Evolutionary conservation across 2,797 vertebrate species (phyloP).

Genomic region (Amblyraja radiata): DNA sequence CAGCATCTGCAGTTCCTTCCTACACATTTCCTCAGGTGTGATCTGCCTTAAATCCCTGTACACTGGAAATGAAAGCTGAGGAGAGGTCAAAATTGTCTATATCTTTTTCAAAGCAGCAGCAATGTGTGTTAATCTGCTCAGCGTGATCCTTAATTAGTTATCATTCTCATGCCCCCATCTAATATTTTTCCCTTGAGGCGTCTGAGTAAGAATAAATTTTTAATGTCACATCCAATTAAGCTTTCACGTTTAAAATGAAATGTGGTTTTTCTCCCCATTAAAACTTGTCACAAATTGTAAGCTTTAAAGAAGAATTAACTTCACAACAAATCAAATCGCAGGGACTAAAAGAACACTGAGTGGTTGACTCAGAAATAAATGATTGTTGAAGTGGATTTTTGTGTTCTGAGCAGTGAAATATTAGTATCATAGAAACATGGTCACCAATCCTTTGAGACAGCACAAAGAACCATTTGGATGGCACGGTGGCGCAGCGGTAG

Average conservation of each 20-base stretch:
- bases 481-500: no score
- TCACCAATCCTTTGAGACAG: neutral
- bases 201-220: conserved; percentile 23
- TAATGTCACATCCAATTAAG: conserved; percentile 27
- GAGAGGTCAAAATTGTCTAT: neutral
- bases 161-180: neutral
- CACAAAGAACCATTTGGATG: neutral
- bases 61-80: neutral
- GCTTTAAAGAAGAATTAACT: conserved; percentile 8
- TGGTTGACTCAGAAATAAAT: neutral
- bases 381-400: neutral
- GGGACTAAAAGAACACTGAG: neutral
- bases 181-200: conserved; percentile 14
- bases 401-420: neutral
- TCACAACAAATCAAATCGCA: neutral
- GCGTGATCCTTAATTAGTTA: neutral
- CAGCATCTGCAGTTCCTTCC: no score
- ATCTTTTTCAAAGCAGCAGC: neutral
- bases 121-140: conserved; percentile 17
- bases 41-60: no score
- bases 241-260: neutral
- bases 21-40: no score
- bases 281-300: conserved; percentile 23
- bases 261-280: neutral
- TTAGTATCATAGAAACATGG: neutral